Base-by-base conservation (phyloP, 2,888 invertebrate genomes). In the Pasiphila rectangulata region DNA sequence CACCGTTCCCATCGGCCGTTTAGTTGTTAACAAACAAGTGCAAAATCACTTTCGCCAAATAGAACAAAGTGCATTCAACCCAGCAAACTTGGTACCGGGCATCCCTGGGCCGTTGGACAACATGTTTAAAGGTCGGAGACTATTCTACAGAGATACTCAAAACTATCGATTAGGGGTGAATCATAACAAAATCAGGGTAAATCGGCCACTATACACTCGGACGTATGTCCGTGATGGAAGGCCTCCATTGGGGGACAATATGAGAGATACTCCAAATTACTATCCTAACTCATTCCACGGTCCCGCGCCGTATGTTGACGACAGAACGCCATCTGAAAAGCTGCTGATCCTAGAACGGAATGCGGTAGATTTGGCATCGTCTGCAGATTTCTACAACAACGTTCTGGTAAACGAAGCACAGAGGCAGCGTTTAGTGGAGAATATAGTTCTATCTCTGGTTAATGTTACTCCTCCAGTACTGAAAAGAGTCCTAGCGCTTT, bases 281-380 rank as follows among this genome's bases (percentile, higher is more conserved):
- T 96, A 91, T 81, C 98, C 98, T 0, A 98, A 98, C 85, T 96
- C 96, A 44, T 98, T 97, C 78, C 90, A 90, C 57, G 98, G 98
- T 0, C 96, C 98, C 0, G 89, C 91, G 51, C 91, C 91, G 16
- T 91, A 91, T 60, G 89, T 91, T 1, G 86, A 91, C 4, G 67
- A 69, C 10, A 66, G 51, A 25, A 56, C 54, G 3, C 78, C 79
- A 0, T 66, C 64, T 4, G 61, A 57, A 27, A 49, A 44, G 19
- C 42, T 57, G 15, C 1, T 36, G 4, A 27, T 57, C 4, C 36
- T 53, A 9, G 30, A 53, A 12, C 23, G 27, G 1, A 51, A 53
- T 27, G 46, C 48, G 2, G 53, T 39, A 29, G 57, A 57, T 46
- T 46, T 63, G 17, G 43, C 38, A 16, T 97, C 97, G 79, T 91